Evolutionary conservation across 2,113 vertebrate genomes (phyloP), one percentile per base, ranked within the genome.

Genomic region (Speoplatyrhinus poulsoni): DNA sequence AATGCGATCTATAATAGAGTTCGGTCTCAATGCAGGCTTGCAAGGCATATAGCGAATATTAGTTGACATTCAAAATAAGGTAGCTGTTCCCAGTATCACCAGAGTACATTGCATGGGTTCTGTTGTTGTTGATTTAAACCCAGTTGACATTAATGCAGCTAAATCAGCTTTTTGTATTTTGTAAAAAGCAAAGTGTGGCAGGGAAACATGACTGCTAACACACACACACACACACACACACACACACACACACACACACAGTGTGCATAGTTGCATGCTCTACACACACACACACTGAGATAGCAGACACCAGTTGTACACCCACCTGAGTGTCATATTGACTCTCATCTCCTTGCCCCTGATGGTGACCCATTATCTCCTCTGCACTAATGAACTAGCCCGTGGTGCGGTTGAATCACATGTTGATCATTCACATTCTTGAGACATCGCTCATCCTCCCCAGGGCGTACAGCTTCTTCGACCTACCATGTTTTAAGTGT

Each of bases 361-460:
- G 63, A 70, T 71, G 59, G 72, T 4, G 86, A 87, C 78, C 76
- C 73, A 75, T 81, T 70, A 72, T 74, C 72, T 83, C 52, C 16
- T 75, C 54, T 70, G 59, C 73, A 66, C 62, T 62, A 72, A 83
- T 82, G 81, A 82, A 82, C 76, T 3, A 26, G 26, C 26, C 26
- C 26, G 26, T 81, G 71, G 50, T 60, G 63, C 70, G 59, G 71
- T 76, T 86, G 73, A 15, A 81, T 85, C 72, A 84, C 82, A 83
- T 69, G 67, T 65, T 70, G 26, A 26, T 26, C 26, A 62, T 50
- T 64, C 74, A 82, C 74, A 60, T 80, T 80, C 41, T 70, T 76
- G 66, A 60, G 83, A 61, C 67, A 65, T 26, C 26, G 26, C 26
- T 26, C 26, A 26, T 78, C 60, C 67, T 82, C 76, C 64, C 55